phyloP scores from a whole-genome alignment of 2,888 invertebrate genomes.

The Pheosia tremula region DNA sequence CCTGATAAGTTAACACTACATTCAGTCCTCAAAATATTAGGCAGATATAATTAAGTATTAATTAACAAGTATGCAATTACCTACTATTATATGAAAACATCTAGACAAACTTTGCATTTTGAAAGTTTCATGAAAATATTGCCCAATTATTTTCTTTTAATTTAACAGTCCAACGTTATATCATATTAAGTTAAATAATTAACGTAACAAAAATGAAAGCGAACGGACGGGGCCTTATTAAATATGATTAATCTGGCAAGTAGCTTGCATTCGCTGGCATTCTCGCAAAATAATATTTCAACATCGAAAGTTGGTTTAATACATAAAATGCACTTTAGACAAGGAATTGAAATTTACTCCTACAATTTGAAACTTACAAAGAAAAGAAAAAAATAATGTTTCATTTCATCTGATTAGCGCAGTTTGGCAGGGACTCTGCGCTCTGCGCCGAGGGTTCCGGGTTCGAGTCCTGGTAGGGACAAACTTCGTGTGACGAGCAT shows the following conservation, averaged over 20 bases:
- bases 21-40: background rate
- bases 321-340: too few relatives aligned
- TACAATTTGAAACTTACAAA: too few relatives aligned
- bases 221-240: conserved; percentile 1
- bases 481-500: too few relatives aligned
- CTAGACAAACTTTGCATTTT: conserved; percentile 3
- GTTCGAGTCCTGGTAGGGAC: too few relatives aligned
- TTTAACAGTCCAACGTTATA: background rate
- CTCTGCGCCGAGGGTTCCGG: too few relatives aligned
- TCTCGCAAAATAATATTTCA: background rate
- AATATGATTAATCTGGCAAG: background rate
- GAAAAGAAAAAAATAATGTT: too few relatives aligned
- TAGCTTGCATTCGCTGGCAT: conserved; percentile 2
- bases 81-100: background rate
- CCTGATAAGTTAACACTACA: too few relatives aligned
- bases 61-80: background rate
- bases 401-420: too few relatives aligned
- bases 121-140: conserved; percentile 1
- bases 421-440: too few relatives aligned
- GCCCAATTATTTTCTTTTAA: background rate
- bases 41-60: background rate
- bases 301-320: background rate
- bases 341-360: too few relatives aligned
- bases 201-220: conserved; percentile 5
- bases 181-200: conserved; percentile 2